phyloP scores from a whole-genome alignment of 2,797 vertebrate genomes.

The Sphenopsis melanotis region DNA sequence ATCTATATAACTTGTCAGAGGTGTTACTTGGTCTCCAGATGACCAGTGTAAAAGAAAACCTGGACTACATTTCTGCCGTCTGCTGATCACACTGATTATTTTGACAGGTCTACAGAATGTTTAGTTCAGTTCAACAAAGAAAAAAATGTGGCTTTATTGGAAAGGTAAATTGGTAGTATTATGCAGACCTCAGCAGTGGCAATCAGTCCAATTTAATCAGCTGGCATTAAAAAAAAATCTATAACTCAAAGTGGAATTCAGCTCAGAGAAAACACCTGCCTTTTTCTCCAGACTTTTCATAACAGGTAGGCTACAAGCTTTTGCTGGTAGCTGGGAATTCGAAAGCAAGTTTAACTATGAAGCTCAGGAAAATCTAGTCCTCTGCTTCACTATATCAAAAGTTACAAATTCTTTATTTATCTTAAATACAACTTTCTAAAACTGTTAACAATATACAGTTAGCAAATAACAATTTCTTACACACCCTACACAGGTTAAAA shows the following conservation, averaged over 20 bases:
- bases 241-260: not conserved
- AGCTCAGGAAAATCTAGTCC: not conserved
- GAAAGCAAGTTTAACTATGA: not conserved
- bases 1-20: not conserved
- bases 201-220: not conserved
- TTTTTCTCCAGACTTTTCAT: not conserved
- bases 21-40: not conserved
- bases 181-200: not conserved
- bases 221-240: not conserved
- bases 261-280: not conserved
- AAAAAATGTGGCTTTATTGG: not conserved
- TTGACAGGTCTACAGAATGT: not conserved
- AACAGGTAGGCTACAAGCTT: not conserved
- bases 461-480: not conserved
- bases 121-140: not conserved
- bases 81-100: not conserved
- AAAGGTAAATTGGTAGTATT: not conserved
- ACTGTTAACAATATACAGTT: not conserved
- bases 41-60: not conserved
- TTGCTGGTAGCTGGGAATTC: not conserved
- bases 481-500: not conserved
- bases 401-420: not conserved
- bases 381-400: not conserved
- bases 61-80: not conserved
- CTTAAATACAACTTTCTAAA: not conserved